phyloP scores from a whole-genome alignment of 1,140 invertebrate species.

The Hylyphantes graminicola region DNA sequence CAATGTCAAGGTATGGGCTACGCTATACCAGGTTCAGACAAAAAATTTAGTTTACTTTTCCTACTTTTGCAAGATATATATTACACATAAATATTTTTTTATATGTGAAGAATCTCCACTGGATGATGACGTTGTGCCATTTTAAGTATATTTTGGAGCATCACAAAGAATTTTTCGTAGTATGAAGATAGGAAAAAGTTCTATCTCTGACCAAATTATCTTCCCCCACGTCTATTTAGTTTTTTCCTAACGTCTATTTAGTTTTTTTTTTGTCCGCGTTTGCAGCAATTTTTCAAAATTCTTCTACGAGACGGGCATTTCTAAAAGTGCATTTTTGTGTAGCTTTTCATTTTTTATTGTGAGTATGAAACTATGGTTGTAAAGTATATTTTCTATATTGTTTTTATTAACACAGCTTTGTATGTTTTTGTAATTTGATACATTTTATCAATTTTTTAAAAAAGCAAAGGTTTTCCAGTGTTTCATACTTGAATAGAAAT shows the following conservation, averaged over 20 bases:
- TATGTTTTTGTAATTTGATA: no score
- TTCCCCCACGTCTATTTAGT: conserved; percentile 52
- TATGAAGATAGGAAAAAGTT: conserved; percentile 42
- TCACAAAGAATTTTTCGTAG: conserved; percentile 46
- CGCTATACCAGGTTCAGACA: conserved; percentile 47
- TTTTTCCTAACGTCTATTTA: neutral
- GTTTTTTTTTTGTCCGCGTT: conserved; percentile 11
- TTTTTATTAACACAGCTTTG: neutral
- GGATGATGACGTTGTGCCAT: conserved; percentile 57
- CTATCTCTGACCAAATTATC: conserved; percentile 57
- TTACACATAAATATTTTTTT: conserved; percentile 58
- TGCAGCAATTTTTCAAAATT: conserved; percentile 19
- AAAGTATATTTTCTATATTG: neutral
- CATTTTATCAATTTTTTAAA: no score
- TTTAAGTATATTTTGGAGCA: conserved; percentile 58
- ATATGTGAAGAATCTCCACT: conserved; percentile 47
- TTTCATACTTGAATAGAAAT: no score
- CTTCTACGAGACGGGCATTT: conserved; percentile 22
- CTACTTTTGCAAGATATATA: conserved; percentile 54
- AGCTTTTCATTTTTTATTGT: neutral
- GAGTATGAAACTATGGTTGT: no score
- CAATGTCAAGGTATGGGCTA: conserved; percentile 59
- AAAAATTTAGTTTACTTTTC: conserved; percentile 46
- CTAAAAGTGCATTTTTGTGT: neutral
- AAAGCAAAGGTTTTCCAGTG: no score